Percentiles rank a stretch among this genome's conserved stretches.
Evolutionary conservation across 2,888 invertebrate species (phyloP).

Genomic region (Mesorhabditis spiculigera): DNA sequence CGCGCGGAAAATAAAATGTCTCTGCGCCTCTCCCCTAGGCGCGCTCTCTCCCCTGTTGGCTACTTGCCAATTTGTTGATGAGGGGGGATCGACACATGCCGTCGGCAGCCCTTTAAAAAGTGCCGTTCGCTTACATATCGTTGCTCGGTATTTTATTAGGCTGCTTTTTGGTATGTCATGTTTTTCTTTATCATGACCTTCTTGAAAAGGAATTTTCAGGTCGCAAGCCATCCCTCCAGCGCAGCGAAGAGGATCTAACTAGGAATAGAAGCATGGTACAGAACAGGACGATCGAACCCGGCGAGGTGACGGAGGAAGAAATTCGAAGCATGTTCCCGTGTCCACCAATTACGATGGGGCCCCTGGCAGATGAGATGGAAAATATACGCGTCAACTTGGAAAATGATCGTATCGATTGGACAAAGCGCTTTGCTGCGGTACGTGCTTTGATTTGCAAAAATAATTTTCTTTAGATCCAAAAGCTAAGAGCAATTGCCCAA

Average conservation of each 20-base stretch:
- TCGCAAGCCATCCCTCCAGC: no score
- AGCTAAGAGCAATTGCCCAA: not conserved
- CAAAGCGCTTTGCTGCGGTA: not conserved
- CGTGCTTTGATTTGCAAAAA: not conserved
- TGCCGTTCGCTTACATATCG: no score
- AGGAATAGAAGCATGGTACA: not conserved
- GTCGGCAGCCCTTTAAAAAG: no score
- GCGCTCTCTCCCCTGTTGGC: no score
- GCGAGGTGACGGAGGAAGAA: not conserved
- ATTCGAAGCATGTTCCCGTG: conserved; percentile 1
- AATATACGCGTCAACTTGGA: not conserved
- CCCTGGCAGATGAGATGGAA: not conserved
- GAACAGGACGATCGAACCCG: not conserved
- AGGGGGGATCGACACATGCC: no score
- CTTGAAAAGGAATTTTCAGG: no score
- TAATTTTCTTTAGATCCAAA: not conserved
- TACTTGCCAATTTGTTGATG: no score
- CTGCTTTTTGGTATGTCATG: no score
- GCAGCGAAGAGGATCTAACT: not conserved
- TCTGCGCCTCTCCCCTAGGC: no score
- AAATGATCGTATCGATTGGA: not conserved
- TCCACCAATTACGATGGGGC: not conserved
- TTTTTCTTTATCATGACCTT: no score
- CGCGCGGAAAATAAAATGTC: no score
- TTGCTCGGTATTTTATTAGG: no score